Base-by-base conservation (phyloP, 2,888 invertebrate species). In the Drosophila mettleri region DNA sequence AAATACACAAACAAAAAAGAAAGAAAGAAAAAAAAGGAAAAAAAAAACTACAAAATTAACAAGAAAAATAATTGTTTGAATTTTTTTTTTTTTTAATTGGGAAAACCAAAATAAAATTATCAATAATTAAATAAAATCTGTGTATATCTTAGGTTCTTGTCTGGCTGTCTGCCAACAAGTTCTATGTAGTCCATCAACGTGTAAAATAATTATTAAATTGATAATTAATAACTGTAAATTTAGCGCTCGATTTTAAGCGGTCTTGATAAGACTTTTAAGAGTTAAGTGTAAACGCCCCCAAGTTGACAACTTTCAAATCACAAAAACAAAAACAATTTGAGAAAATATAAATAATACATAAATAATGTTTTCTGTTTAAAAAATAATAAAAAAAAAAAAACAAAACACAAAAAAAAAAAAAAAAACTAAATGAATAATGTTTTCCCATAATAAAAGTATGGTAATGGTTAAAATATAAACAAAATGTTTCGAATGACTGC, bases 221-320 rank as follows among this genome's bases (percentile, higher is more conserved):
- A 79, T 55, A 24, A 71, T 74, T 62, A 63, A 63, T 87, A 81
- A 85, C 69, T 84, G 89, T 84, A 89, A 45, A 87, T 89, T 89
- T 85, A 83, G 82, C 62, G 74, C 74, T 89, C 81, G 83, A 78
- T 89, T 87, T 89, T 89, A 83, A 85, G 83, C 72, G 83, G 89
- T 89, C 89, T 89, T 85, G 88, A 87, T 89, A 89, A 83, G 83
- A 89, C 88, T 89, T 83, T 78, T 85, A 87, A 62, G 82, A 68
- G 33, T 61, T 83, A 83, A 89, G 89, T 54, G 46, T 78, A 69
- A 74, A 59, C 16, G 59, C 62, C 64, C 61, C 67, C 64, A 74
- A 78, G 84, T 79, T 79, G 80, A 79, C 76, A 74, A 81, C 58
- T 82, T 78, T 78, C 67, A 84, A 87, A 74, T 87, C 74, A 80